Conservation (phyloP, 2,888 invertebrate species). For the Paralinhomoeus sp. region DNA sequence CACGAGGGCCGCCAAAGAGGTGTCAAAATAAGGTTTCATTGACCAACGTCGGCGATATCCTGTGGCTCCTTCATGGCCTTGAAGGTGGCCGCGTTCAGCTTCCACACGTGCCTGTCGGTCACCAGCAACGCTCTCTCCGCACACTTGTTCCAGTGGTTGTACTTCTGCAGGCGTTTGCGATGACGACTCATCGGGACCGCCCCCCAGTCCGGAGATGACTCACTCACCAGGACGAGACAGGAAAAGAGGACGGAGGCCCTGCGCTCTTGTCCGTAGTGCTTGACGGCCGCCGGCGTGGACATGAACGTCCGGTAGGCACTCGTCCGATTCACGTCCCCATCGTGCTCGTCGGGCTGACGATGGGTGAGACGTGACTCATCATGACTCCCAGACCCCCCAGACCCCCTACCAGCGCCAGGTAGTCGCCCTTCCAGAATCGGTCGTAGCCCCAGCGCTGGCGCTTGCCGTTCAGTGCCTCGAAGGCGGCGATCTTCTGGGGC, state of each 20-base stretch:
- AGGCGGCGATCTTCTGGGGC: conserved; percentile 48
- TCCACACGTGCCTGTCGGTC: conserved; percentile 31
- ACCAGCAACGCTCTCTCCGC: conserved; percentile 28
- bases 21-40: no score
- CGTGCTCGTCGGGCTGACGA: background rate
- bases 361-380: background rate
- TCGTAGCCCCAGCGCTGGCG: conserved; percentile 48
- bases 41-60: no score
- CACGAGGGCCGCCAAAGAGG: no score
- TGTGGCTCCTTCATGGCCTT: conserved; percentile 26
- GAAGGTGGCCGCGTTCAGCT: conserved; percentile 31
- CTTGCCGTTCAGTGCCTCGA: conserved; percentile 44
- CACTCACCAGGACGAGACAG: conserved; percentile 9
- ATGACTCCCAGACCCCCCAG: background rate
- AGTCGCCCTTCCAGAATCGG: conserved; percentile 61
- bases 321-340: background rate
- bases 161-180: conserved; percentile 16
- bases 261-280: conserved; percentile 8
- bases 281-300: no score
- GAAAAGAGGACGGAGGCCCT: conserved; percentile 14
- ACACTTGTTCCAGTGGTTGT: conserved; percentile 30
- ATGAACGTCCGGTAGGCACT: no score
- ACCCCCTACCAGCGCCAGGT: conserved; percentile 37
- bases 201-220: background rate
- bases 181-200: background rate